Conservation (phyloP, 1,140 invertebrate species). For the Lethrus apterus region DNA sequence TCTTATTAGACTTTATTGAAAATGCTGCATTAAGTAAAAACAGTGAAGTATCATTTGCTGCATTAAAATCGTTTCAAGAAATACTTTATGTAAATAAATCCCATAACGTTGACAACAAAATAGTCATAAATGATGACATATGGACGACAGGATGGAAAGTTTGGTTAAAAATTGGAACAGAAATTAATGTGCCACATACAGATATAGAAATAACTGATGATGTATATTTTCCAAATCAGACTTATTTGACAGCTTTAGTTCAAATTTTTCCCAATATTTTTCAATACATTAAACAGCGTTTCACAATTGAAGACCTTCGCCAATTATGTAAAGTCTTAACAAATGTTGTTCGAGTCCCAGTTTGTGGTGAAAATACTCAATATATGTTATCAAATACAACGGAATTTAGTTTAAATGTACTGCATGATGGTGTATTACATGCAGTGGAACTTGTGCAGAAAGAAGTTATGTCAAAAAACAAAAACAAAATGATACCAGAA, state of each 20-base stretch:
- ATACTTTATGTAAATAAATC: slow-evolving; percentile 63
- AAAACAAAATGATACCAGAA: slow-evolving; percentile 65
- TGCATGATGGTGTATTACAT: slow-evolving; percentile 76
- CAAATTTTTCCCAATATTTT: slow-evolving; percentile 93
- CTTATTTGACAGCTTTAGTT: slow-evolving; percentile 85
- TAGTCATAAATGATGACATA: slow-evolving; percentile 45
- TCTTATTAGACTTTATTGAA: slow-evolving; percentile 89
- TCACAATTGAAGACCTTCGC: slow-evolving; percentile 67
- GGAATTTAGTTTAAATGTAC: slow-evolving; percentile 67
- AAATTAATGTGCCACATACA: slow-evolving; percentile 62
- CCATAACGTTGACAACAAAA: slow-evolving; percentile 38
- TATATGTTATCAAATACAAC: slow-evolving; percentile 68
- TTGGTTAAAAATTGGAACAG: slow-evolving; percentile 77
- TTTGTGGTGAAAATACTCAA: slow-evolving; percentile 73
- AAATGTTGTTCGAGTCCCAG: slow-evolving; percentile 70
- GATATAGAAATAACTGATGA: slow-evolving; percentile 47
- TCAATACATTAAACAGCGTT: slow-evolving; percentile 75
- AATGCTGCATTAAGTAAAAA: slow-evolving; percentile 84
- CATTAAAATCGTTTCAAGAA: slow-evolving; percentile 93
- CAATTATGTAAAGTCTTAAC: slow-evolving; percentile 73
- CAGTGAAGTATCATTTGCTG: slow-evolving; percentile 90
- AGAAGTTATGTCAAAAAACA: slow-evolving; percentile 60
- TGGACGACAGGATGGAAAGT: slow-evolving; percentile 78
- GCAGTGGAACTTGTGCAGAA: slow-evolving; percentile 74
- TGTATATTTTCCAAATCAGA: slow-evolving; percentile 80